Conservation (phyloP, 2,797 vertebrate species). For the Gobionotothen gibberifrons region DNA sequence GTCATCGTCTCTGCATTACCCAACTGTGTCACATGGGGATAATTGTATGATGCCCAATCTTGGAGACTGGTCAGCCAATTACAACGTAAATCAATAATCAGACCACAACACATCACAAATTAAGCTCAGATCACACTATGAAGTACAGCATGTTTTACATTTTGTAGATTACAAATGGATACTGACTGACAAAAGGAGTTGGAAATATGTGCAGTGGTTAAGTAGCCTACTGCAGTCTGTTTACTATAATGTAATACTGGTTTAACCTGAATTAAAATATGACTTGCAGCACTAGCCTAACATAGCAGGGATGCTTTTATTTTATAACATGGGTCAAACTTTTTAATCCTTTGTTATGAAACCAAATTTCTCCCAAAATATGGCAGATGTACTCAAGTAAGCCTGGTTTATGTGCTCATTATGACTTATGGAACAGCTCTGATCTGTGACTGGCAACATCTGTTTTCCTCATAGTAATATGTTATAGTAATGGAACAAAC, state of each 20-base stretch:
- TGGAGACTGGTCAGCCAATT: background rate
- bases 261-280: background rate
- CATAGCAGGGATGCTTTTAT: background rate
- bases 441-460: background rate
- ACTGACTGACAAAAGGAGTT: background rate
- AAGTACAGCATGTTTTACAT: too few species aligned
- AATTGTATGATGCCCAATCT: conserved; percentile 2
- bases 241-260: background rate
- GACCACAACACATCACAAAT: background rate
- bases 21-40: conserved; percentile 37
- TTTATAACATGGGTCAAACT: background rate
- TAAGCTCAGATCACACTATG: background rate
- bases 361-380: background rate
- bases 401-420: background rate
- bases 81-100: background rate
- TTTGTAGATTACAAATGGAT: background rate
- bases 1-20: background rate
- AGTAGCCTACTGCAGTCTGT: background rate
- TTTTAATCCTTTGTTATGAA: conserved; percentile 20
- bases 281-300: background rate
- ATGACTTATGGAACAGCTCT: background rate
- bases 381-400: background rate
- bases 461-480: background rate
- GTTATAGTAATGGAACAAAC: background rate
- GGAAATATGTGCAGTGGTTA: background rate